These are phyloP conservation scores for Drosophila mayri DNA, from an alignment of 1,140 invertebrate species.

Conservation along the genomic window DNA sequence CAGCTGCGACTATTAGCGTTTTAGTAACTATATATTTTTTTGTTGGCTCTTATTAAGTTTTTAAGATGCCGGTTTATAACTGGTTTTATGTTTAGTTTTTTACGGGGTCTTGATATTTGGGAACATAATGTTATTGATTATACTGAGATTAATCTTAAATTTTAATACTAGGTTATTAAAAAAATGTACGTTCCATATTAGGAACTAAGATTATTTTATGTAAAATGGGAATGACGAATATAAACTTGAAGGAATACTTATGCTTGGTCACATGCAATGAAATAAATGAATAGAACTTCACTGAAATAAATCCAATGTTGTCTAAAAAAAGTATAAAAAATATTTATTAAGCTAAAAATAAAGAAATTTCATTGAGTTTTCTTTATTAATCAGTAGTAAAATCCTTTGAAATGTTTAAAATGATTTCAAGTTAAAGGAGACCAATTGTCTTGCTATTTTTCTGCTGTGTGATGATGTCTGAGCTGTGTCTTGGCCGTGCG, in stretches of 20 bases:
- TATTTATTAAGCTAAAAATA: background rate
- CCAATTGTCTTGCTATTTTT: background rate
- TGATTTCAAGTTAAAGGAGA: background rate
- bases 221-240: too few species aligned
- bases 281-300: background rate
- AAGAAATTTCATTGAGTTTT: background rate
- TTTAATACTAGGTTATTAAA: too few species aligned
- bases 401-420: background rate
- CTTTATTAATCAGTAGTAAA: background rate
- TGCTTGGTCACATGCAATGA: too few species aligned
- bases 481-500: constrained; percentile 50
- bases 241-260: too few species aligned
- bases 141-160: too few species aligned
- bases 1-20: background rate
- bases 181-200: too few species aligned
- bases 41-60: too few species aligned
- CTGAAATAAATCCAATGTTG: background rate
- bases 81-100: too few species aligned
- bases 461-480: constrained; percentile 28
- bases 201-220: too few species aligned
- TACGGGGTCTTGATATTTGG: too few species aligned
- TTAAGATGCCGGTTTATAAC: too few species aligned
- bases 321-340: background rate
- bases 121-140: too few species aligned
- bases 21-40: background rate